These are phyloP conservation scores for Pelodytes ibericus DNA, from an alignment of 2,797 vertebrate species.

Conservation along the genomic window DNA sequence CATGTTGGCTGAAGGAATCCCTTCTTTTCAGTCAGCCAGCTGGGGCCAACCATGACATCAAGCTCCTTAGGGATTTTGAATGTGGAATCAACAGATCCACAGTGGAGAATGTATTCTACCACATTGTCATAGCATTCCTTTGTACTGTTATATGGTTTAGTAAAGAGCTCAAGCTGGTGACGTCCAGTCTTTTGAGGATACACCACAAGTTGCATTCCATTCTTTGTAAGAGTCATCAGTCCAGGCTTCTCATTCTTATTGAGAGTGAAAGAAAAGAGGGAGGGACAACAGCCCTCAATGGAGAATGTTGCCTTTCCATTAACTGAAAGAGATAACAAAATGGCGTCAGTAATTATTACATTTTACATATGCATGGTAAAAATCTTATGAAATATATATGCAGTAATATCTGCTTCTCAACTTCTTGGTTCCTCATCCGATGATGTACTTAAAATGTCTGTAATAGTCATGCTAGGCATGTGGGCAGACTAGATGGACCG, in stretches of 20 bases:
- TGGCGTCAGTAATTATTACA: neutral
- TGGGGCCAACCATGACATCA: slow-evolving; percentile 75
- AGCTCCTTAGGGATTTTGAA: slow-evolving; percentile 68
- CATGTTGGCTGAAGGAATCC: slow-evolving; percentile 72
- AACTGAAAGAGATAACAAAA: slow-evolving; percentile 60
- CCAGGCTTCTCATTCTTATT: slow-evolving; percentile 69
- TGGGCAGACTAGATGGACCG: no score
- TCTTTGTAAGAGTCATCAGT: slow-evolving; percentile 71
- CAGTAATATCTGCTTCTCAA: no score
- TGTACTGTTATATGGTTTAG: slow-evolving; percentile 64
- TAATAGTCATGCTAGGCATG: no score
- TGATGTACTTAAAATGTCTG: no score
- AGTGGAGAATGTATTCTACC: slow-evolving; percentile 71
- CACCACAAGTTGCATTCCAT: slow-evolving; percentile 76
- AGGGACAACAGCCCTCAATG: slow-evolving; percentile 68
- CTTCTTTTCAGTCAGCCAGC: slow-evolving; percentile 76
- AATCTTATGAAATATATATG: no score
- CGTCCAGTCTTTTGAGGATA: slow-evolving; percentile 72
- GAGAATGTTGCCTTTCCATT: slow-evolving; percentile 75
- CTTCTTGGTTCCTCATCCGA: no score
- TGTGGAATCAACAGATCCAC: slow-evolving; percentile 66
- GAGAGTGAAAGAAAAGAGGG: slow-evolving; percentile 71
- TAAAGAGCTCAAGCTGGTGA: slow-evolving; percentile 75
- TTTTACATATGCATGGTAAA: no score
- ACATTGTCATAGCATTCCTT: slow-evolving; percentile 63